Evolutionary conservation across 2,113 vertebrate genomes (phyloP).

Genomic region (Otus sunia): DNA sequence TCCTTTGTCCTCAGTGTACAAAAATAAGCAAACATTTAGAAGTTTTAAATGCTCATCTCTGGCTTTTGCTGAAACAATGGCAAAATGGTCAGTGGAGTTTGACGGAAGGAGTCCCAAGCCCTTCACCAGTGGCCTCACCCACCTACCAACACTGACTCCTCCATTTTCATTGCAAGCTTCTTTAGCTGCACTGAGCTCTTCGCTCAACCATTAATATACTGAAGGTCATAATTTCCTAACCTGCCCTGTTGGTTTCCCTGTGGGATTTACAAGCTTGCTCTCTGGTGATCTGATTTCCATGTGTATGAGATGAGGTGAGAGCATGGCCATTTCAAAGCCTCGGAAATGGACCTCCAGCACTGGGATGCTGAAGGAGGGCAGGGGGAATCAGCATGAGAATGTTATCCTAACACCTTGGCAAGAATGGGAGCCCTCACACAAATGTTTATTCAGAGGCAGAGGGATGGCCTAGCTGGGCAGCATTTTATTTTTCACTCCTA

Average conservation of each 20-base stretch:
- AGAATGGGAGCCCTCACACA: slow-evolving; percentile 30
- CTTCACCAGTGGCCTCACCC: not conserved
- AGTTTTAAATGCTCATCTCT: not conserved
- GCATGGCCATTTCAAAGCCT: slow-evolving; percentile 69
- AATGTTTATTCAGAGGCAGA: slow-evolving; percentile 61
- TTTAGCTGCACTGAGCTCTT: not conserved
- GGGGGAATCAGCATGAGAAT: slow-evolving; percentile 69
- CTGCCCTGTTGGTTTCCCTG: not conserved
- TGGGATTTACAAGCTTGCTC: not conserved
- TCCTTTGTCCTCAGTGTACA: not conserved
- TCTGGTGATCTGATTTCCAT: slow-evolving; percentile 63
- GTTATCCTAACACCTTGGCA: slow-evolving; percentile 70
- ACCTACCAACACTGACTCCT: not conserved
- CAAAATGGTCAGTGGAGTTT: not conserved
- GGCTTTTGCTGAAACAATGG: not conserved
- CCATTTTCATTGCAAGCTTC: not conserved
- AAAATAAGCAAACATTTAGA: not conserved
- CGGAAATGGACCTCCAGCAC: slow-evolving; percentile 43
- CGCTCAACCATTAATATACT: not conserved
- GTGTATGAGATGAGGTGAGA: slow-evolving; percentile 58
- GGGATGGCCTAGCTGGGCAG: not conserved
- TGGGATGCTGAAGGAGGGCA: slow-evolving; percentile 16
- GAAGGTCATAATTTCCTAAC: not conserved
- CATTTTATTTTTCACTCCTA: slow-evolving; percentile 49
- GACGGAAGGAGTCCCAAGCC: not conserved